Evolutionary conservation across 2,797 vertebrate genomes (phyloP).

Genomic region (Chloroceryle amazona): DNA sequence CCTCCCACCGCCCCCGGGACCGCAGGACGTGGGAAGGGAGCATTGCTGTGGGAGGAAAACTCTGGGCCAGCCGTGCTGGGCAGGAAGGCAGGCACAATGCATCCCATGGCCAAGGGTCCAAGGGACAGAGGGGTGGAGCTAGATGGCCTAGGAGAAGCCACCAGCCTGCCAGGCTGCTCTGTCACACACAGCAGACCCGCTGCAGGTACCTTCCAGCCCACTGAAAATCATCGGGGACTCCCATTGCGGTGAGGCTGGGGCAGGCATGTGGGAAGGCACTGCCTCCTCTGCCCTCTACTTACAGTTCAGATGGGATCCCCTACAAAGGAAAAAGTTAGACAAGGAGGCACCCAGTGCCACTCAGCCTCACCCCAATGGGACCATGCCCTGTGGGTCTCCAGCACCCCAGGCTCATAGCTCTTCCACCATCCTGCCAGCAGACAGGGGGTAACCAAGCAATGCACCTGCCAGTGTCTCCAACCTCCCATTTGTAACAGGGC

Average conservation of each 20-base stretch:
- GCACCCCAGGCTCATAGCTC: conserved; percentile 9
- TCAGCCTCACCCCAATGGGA: conserved; percentile 71
- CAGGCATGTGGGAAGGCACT: not conserved
- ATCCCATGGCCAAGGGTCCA: not conserved
- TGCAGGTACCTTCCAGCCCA: not conserved
- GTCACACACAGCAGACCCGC: not conserved
- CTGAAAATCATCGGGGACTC: not conserved
- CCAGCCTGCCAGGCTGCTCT: not conserved
- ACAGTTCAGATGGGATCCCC: conserved; percentile 57
- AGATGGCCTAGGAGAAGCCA: conserved; percentile 32
- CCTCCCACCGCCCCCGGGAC: conserved; percentile 74
- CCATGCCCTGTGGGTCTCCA: accelerated
- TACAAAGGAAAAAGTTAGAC: conserved; percentile 69
- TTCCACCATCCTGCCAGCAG: accelerated
- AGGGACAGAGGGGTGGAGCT: not conserved
- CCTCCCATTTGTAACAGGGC: not conserved
- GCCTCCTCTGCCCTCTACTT: conserved; percentile 65
- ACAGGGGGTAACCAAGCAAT: not conserved
- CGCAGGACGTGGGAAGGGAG: conserved; percentile 61
- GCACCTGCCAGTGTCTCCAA: not conserved
- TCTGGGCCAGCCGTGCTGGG: conserved; percentile 63
- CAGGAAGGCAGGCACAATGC: not conserved
- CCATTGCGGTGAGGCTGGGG: conserved; percentile 66
- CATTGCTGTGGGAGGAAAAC: conserved; percentile 77
- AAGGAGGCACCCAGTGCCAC: conserved; percentile 28